Conservation (phyloP, 1,140 invertebrate species). For the Stratiolaelaps scimitus region DNA sequence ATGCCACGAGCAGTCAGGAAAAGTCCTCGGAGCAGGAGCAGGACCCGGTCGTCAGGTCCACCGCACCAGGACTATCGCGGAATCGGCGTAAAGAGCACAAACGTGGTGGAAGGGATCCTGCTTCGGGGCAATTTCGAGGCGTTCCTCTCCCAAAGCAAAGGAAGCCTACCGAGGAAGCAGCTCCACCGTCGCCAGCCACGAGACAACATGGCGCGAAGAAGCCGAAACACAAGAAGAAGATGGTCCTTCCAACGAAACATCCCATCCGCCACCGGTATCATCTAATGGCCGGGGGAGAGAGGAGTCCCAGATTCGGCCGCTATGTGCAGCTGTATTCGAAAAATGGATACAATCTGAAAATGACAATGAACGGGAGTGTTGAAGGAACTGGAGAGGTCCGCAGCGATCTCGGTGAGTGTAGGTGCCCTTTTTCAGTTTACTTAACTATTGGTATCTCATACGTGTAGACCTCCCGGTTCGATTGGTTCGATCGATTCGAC, state of each 20-base stretch:
- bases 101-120: no score
- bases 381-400: constrained; percentile 24
- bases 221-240: constrained; percentile 19
- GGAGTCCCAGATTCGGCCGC: not conserved
- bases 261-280: constrained; percentile 6
- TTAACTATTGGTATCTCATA: no score
- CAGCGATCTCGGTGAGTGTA: constrained; percentile 29
- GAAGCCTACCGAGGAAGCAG: not conserved
- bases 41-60: not conserved
- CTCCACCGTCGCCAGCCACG: not conserved
- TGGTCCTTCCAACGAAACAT: constrained; percentile 1
- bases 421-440: not conserved
- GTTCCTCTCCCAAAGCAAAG: not conserved
- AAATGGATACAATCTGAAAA: constrained; percentile 28
- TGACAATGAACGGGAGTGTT: constrained; percentile 17
- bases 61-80: not conserved
- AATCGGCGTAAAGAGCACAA: constrained; percentile 8
- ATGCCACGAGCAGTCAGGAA: no score
- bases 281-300: not conserved
- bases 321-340: constrained; percentile 15
- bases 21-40: no score
- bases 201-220: not conserved
- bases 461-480: no score
- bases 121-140: no score
- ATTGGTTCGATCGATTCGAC: no score